Evolutionary conservation across 2,797 vertebrate species (phyloP).

Genomic region (Pantherophis vulpinus): DNA sequence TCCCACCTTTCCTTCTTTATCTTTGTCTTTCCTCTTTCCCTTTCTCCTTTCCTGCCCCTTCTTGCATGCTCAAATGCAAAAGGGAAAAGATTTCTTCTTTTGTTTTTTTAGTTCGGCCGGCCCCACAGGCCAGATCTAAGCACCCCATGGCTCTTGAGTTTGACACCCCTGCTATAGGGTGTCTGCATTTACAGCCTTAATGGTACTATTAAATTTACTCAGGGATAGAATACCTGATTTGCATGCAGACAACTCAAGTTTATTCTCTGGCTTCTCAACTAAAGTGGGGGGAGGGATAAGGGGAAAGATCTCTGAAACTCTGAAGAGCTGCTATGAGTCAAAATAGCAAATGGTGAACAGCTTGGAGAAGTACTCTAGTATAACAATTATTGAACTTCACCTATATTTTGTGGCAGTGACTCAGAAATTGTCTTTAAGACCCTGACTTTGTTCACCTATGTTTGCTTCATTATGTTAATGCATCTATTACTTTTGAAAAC

Average conservation of each 20-base stretch:
- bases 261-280: neutral
- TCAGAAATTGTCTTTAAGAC: neutral
- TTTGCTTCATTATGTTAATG: neutral
- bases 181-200: neutral
- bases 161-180: neutral
- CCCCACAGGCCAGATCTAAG: too few relatives aligned
- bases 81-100: too few relatives aligned
- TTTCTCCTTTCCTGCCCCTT: too few relatives aligned
- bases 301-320: neutral
- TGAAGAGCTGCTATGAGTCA: neutral
- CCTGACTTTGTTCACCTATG: neutral
- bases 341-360: neutral
- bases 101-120: too few relatives aligned
- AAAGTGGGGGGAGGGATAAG: neutral
- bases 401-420: neutral
- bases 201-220: neutral
- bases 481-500: neutral
- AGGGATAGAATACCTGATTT: neutral
- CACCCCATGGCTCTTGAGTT: too few relatives aligned
- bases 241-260: neutral
- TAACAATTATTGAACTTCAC: neutral
- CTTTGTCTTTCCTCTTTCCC: too few relatives aligned
- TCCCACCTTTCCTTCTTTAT: too few relatives aligned
- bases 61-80: too few relatives aligned
- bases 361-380: neutral